Evolutionary conservation across 2,888 invertebrate genomes (phyloP), one percentile per base, ranked within the genome.

Genomic region (Bombylius major): DNA sequence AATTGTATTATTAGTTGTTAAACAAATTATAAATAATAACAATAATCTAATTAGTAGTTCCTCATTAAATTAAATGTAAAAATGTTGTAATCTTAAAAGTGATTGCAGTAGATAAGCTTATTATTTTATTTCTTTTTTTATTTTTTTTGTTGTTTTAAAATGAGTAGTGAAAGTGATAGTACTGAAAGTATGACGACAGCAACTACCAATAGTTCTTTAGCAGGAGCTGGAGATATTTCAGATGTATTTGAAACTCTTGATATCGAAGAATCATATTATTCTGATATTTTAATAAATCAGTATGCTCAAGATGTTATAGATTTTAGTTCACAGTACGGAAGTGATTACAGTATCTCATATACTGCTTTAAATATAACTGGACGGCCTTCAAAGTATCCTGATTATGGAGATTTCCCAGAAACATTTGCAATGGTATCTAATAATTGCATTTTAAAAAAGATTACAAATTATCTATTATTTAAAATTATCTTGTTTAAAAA

Each of bases 241-340:
- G 61, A 60, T 5, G 49, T 53, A 11, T 58, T 58, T 33, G 63
- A 63, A 46, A 49, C n/a, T 13, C 46, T 54, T 1, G 61, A 62
- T 4, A 51, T 55, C 12, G 55, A 58, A 34, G 54, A 58, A 2
- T 57, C 57, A 47, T 61, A 57, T 47, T 61, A 57, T 47, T 61
- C 60, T 1, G 61, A 63, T 50, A 56, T 64, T 12, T 62, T 64
- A 33, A 59, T 87, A 45, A 85, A 88, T 67, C 90, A 90, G 68
- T 92, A 83, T 73, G 91, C 86, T 4, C 79, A 83, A 65, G 82
- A 82, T 67, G 88, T 93, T 47, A 76, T 83, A 50, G 87, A 89
- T 70, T 93, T 88, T 69, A 90, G 90, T 70, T 92, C 92, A 1
- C 90, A 90, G 75, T 95, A 94, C 76, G 94, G 92, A 59, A 88